Conservation (phyloP, 2,797 vertebrate species). For the Arctocebus calabarensis region DNA sequence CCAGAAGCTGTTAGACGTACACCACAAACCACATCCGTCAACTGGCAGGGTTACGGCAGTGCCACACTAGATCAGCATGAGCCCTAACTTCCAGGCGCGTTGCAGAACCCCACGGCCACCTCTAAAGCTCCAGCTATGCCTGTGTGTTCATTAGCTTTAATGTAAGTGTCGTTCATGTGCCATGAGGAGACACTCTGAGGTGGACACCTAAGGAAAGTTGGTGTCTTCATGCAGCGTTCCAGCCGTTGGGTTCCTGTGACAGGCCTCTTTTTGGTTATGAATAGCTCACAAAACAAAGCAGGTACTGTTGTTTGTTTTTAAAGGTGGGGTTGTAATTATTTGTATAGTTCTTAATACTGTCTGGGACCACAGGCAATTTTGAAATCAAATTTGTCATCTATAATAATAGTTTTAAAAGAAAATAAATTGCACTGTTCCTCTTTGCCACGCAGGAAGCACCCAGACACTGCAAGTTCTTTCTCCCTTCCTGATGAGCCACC, state of each 20-base stretch:
- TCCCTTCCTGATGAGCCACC: neutral
- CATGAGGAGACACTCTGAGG: neutral
- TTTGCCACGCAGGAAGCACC: neutral
- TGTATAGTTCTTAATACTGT: neutral
- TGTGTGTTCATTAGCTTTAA: neutral
- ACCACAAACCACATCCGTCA: rapidly evolving
- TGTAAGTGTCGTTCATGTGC: neutral
- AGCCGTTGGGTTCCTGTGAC: neutral
- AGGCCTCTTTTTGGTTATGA: neutral
- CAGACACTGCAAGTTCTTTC: neutral
- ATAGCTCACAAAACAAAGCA: neutral
- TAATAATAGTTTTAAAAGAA: conserved; percentile 11
- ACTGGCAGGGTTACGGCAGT: neutral
- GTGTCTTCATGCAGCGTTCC: neutral
- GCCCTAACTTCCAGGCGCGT: neutral
- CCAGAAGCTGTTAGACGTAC: neutral
- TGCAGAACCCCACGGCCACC: neutral
- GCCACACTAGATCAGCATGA: rapidly evolving
- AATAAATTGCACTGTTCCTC: neutral
- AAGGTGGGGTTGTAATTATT: conserved; percentile 17
- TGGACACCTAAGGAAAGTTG: neutral
- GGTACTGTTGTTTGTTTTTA: neutral
- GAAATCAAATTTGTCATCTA: conserved; percentile 2
- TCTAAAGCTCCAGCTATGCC: neutral
- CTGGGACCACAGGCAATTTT: conserved; percentile 19